These are phyloP conservation scores for Eulacestoma nigropectus DNA, from an alignment of 2,113 vertebrate genomes.

Conservation along the genomic window DNA sequence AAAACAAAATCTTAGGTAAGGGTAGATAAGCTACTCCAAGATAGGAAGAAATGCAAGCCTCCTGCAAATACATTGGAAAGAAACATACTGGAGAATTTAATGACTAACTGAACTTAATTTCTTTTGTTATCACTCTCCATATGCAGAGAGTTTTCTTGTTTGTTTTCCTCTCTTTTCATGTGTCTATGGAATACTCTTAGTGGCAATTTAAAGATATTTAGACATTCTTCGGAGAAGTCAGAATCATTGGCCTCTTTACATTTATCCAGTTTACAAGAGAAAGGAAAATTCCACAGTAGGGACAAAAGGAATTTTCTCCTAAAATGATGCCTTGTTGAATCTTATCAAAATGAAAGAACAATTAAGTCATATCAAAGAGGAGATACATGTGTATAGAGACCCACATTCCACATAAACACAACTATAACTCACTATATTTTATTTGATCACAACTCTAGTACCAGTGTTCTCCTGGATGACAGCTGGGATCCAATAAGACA, in stretches of 20 bases:
- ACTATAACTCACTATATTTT: neutral
- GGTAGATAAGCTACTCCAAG: neutral
- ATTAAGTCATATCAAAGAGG: neutral
- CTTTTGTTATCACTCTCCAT: neutral
- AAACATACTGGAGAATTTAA: neutral
- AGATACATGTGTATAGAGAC: neutral
- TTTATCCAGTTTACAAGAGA: neutral
- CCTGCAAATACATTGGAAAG: neutral
- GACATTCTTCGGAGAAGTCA: neutral
- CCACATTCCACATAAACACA: neutral
- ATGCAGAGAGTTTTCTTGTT: neutral
- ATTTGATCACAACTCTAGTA: conserved; percentile 1
- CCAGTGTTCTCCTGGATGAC: neutral
- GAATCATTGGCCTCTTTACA: neutral
- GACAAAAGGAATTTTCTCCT: neutral
- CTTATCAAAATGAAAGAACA: neutral
- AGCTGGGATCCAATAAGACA: neutral
- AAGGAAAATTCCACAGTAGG: neutral
- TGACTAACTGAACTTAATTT: neutral
- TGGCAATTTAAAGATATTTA: neutral
- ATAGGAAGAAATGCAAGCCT: conserved; percentile 17
- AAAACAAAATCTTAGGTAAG: neutral
- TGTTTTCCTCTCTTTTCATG: neutral
- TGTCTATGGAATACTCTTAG: neutral
- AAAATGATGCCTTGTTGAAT: neutral